Evolutionary conservation across 2,888 invertebrate species (phyloP), one percentile per base, ranked within the genome.

Genomic region (Acronicta leporina): DNA sequence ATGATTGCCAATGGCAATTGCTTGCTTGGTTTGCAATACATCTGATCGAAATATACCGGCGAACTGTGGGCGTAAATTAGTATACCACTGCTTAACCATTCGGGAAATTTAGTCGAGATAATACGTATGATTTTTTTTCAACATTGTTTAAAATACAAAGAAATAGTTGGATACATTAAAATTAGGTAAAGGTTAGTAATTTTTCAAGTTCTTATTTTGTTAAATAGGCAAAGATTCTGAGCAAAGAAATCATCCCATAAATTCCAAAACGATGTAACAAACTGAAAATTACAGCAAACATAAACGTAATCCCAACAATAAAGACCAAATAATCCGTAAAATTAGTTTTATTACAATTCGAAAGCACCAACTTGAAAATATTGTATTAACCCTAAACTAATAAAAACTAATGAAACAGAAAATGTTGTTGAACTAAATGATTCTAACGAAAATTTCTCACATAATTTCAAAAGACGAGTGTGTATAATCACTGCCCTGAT

Each of bases 401-500:
- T 74, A 75, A 75, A 75, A 75, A 63, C 57, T 49, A 72, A 77
- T 75, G 68, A 62, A 63, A 62, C 41, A 65, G 61, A 74, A 74
- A 74, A 77, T 59, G 64, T 60, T 67, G 66, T 35, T 30, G 63
- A 66, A 58, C 55, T 64, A 75, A 78, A 69, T 73, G 57, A 69
- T 75, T 63, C 61, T 57, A 42, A 52, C 44, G 25, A 79, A 33
- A 71, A 77, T 70, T 71, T 75, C 67, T 73, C 80, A 79, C 80
- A 79, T 78, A 75, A 78, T 79, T 79, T 73, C 48, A 45, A 35
- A 69, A 69, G 69, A 75, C 70, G 73, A 77, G 74, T 77, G 75
- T 75, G 74, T 77, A 63, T 68, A 79, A 77, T 80, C 78, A 74
- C 73, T 65, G 73, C 64, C 70, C 59, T 64, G 72, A 81, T 80